Evolutionary conservation across 2,888 invertebrate genomes (phyloP), one percentile per base, ranked within the genome.

Genomic region (Noctua fimbriata): DNA sequence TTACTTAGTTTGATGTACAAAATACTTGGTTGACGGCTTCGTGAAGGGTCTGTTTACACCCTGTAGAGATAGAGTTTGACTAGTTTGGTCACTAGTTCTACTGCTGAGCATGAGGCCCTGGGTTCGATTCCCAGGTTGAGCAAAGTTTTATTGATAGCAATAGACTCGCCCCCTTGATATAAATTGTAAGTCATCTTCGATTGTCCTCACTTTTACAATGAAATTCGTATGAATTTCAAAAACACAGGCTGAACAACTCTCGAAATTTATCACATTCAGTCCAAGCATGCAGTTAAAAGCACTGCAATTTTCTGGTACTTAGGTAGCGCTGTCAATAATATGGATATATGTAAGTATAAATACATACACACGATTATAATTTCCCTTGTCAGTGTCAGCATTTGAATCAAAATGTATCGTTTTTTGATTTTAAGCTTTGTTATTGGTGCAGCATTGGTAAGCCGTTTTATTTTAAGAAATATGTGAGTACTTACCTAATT

Each of bases 241-340:
- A 41, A 41, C 41, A 41, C 41, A 7, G 7, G 7, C 41, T 41
- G 41, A 7, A 41, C 7, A 41, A 41, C 41, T 2, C 41, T 41
- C 41, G 7, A 6, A 41, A 41, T 41, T 41, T 7, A 41, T 41
- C 7, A 41, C 41, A 41, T 41, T 41, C 1, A 41, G 41, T 41
- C 41, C 7, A 41, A 7, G 41, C 41, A 41, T n/a, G 41, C 32
- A 36, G 69, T 28, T 47, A 7, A 6, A 24, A 32, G 1, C 63
- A 44, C 18, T 67, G 75, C 76, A 81, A 91, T 90, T 90, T 91
- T 89, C 85, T 86, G 90, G 85, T 86, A 49, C 83, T 89, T 90
- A 82, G 67, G 32, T 16, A 71, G 28, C 71, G 21, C 10, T 73
- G 73, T 65, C 73, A 72, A 72, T 70, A 47, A 75, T 81, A 69